Evolutionary conservation across 92 coral and sea anemone species (phyloP), one percentile per base, ranked within the genome.

Genomic region (Porites divaricata): DNA sequence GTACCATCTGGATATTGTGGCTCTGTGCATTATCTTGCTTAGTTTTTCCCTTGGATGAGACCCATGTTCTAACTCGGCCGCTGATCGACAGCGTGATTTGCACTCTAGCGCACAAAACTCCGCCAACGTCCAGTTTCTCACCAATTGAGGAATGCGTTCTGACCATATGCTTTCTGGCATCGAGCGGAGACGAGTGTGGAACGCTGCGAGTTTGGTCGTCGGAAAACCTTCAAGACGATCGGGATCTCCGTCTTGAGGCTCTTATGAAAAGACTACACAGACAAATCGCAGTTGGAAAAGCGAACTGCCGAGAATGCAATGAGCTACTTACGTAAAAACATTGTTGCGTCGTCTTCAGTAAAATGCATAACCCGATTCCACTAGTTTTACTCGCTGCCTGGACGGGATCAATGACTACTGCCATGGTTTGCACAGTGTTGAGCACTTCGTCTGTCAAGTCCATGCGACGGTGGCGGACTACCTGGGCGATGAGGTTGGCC

Each of bases 331-430:
- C 81, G 20, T 77, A 77, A n/a, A 77, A 64, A 2, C 24, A 58
- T 17, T 63, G 57, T n/a, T 63, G 70, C n/a, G 56, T 77, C 17
- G 81, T 77, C 71, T 77, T n/a, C 1, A 77, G 35, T 2, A 77
- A 12, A 19, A 77, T 63, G 26, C 81, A 77, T 19, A 77, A 24
- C 9, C 81, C 69, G 11, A 77, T 63, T 8, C 81, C 61, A 22
- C 81, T 77, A 1, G 71, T 64, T 35, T 63, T 62, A 35, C 81
- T 77, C 6, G 71, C 57, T 4, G 81, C 81, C 20, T 77, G 81
- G 8, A 77, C 81, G 10, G 81, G 81, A 61, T 77, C 81, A 57
- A 77, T 13, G 22, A 77, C 81, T 17, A 77, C 81, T 8, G 45
- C 81, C 9, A 77, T 61, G 26, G 56, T 77, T 16, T 63, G 70